Evolutionary conservation across 2,113 vertebrate genomes (phyloP).

Genomic region (Myxocyprinus asiaticus): DNA sequence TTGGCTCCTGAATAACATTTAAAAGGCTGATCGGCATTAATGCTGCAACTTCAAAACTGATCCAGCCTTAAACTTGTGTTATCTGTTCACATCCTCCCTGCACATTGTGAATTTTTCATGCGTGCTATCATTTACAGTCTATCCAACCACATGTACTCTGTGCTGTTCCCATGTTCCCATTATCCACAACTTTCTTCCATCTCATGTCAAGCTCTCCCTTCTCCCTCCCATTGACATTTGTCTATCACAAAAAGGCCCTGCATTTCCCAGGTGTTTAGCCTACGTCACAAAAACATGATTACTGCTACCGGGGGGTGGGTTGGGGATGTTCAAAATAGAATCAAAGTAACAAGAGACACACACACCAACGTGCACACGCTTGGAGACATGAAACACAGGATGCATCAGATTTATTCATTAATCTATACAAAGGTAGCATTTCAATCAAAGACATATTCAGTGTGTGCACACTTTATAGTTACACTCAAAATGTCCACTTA

Average conservation of each 20-base stretch:
- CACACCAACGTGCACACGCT: no score
- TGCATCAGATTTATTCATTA: no score
- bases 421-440: no score
- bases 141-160: constrained; percentile 10
- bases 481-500: no score
- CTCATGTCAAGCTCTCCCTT: no score
- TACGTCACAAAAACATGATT: constrained; percentile 29
- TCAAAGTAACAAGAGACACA: no score
- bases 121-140: constrained; percentile 57
- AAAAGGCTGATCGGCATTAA: constrained; percentile 15
- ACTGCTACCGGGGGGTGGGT: neutral
- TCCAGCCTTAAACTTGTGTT: neutral
- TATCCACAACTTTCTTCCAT: neutral
- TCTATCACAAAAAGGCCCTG: neutral
- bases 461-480: no score
- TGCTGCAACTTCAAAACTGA: constrained; percentile 11
- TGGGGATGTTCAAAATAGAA: no score
- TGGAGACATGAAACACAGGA: no score
- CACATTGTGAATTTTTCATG: constrained; percentile 61
- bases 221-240: constrained; percentile 9
- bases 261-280: constrained; percentile 32
- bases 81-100: constrained; percentile 24
- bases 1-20: constrained; percentile 11
- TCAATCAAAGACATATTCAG: no score
- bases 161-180: neutral